Evolutionary conservation across 1,140 invertebrate species (phyloP), one percentile per base, ranked within the genome.

Genomic region (Leucophenga varia): DNA sequence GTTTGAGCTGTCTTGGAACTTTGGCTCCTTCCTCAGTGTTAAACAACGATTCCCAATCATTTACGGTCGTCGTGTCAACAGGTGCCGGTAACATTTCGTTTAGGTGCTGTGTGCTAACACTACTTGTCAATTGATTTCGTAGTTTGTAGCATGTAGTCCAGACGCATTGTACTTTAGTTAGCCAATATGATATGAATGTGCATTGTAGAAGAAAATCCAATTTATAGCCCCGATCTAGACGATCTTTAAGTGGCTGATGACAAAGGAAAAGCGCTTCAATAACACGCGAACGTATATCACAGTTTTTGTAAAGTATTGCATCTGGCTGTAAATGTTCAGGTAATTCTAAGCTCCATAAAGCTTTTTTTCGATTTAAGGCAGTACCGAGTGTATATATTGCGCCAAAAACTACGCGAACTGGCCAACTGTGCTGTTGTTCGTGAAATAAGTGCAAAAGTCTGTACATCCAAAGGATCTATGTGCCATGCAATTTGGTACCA

Each of bases 401-500:
- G 57, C 71, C 71, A 74, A 47, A 74, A 74, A 12, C 41, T 46
- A 7, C 52, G 25, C 0, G 70, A 53, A 7, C 40, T 60, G 1
- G 61, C 59, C 20, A 71, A 13, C 0, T 31, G 21, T 7, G 67
- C 49, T 3, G 64, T 67, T 30, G 65, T 52, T 14, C 49, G 56
- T 19, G 70, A 74, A 21, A 74, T 70, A 19, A 74, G 18, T 2
- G 67, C 61, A 17, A 71, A 74, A 9, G 46, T 40, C 41, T 69
- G 57, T 5, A 74, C 61, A 46, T 74, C 61, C 42, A 73, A 67
- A 2, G 71, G 71, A 9, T 59, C 55, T 12, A 74, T 54, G 6
- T 54, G 52, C 52, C 67, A 45, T 3, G 70, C 51, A 36, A 74
- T 56, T 12, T 69, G 60, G 28, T 68, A 73, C 71, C 71, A 74